Evolutionary conservation across 2,113 vertebrate species (phyloP).

Genomic region (Xerus inauris): DNA sequence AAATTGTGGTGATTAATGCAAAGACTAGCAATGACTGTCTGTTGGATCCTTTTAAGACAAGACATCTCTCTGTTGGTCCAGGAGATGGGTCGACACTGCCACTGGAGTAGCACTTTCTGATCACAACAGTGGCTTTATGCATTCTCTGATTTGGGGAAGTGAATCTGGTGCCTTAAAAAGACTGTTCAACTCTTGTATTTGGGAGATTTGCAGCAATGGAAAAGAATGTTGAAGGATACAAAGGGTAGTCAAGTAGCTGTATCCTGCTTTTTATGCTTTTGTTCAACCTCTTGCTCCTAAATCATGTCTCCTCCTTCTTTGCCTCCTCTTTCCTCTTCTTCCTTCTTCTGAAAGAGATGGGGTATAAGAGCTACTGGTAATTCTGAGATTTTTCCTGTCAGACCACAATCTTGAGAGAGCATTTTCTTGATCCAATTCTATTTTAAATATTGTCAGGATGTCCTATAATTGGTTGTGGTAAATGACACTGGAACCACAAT

Average conservation of each 20-base stretch:
- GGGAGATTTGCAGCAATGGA: neutral
- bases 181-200: neutral
- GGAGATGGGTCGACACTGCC: neutral
- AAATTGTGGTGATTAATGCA: slow-evolving; percentile 1
- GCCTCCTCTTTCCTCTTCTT: neutral
- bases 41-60: neutral
- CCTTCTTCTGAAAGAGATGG: slow-evolving; percentile 56
- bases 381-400: slow-evolving; percentile 75
- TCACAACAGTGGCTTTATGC: neutral
- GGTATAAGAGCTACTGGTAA: slow-evolving; percentile 71
- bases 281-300: slow-evolving; percentile 33
- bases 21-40: neutral
- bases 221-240: neutral
- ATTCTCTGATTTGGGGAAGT: neutral
- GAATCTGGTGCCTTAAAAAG: neutral
- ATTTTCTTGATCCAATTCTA: slow-evolving; percentile 79
- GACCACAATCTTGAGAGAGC: slow-evolving; percentile 66
- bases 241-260: neutral
- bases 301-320: neutral
- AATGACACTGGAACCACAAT: slow-evolving; percentile 76
- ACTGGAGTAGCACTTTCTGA: neutral
- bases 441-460: slow-evolving; percentile 78
- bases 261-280: slow-evolving; percentile 28
- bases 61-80: neutral
- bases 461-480: slow-evolving; percentile 80